These are phyloP conservation scores for Etheostoma spectabile DNA, from an alignment of 2,113 vertebrate species.

Conservation along the genomic window DNA sequence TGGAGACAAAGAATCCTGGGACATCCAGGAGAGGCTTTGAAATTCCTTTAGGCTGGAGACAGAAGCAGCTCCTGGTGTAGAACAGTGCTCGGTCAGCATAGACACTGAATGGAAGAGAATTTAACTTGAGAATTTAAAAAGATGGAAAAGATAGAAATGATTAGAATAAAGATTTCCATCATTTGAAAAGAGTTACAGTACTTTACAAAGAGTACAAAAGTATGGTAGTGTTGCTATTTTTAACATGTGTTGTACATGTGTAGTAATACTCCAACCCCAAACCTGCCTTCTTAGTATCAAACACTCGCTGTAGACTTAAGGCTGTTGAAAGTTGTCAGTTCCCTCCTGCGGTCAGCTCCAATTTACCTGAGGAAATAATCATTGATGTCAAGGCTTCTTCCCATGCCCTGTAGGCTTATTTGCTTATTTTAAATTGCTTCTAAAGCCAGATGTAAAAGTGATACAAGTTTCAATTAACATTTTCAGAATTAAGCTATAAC, in stretches of 20 bases:
- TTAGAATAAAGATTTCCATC: neutral
- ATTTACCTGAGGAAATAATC: neutral
- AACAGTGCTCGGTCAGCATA: slow-evolving; percentile 54
- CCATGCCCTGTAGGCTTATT: neutral
- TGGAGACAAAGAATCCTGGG: slow-evolving; percentile 81
- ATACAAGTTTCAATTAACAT: neutral
- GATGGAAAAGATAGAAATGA: slow-evolving; percentile 9
- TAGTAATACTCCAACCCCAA: neutral
- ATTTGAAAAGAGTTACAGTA: neutral
- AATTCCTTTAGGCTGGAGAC: slow-evolving; percentile 76
- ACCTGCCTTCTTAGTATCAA: neutral
- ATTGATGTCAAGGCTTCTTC: neutral
- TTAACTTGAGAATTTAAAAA: slow-evolving; percentile 39
- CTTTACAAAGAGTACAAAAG: neutral
- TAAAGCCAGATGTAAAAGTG: neutral
- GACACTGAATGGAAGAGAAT: slow-evolving; percentile 31
- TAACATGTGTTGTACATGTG: neutral
- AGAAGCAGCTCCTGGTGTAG: slow-evolving; percentile 58
- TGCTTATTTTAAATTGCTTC: neutral
- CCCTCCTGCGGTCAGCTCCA: neutral
- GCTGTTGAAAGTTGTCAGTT: neutral
- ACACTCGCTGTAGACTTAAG: neutral
- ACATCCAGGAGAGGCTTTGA: slow-evolving; percentile 82
- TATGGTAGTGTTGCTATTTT: neutral
- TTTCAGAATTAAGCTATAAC: neutral